phyloP scores from a whole-genome alignment of 2,797 vertebrate species.

The Molossus molossus region DNA sequence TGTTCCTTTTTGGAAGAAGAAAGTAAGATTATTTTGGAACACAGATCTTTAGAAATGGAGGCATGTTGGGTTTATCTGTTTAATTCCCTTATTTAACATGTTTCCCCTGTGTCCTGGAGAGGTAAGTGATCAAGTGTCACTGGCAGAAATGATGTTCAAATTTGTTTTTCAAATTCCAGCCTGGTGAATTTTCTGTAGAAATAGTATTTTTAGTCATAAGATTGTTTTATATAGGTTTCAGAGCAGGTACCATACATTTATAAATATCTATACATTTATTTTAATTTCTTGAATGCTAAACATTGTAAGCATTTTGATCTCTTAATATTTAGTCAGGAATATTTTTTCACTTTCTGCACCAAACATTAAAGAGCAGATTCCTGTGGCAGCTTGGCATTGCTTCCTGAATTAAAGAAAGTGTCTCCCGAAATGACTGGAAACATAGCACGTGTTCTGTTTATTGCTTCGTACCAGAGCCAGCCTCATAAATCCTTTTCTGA shows the following conservation, averaged over 20 bases:
- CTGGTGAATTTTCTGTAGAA: slow-evolving; percentile 1
- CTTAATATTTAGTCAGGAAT: neutral
- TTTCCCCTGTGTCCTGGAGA: neutral
- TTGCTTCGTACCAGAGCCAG: slow-evolving; percentile 27
- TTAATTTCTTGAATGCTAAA: slow-evolving; percentile 30
- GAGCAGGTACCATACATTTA: neutral
- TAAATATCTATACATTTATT: neutral
- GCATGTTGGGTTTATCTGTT: slow-evolving; percentile 19
- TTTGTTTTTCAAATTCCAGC: neutral
- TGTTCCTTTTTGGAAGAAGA: slow-evolving; percentile 3
- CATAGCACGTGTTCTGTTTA: slow-evolving; percentile 21
- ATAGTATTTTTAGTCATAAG: neutral
- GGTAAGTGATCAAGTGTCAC: neutral
- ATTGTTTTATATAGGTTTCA: slow-evolving; percentile 43
- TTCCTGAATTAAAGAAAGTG: slow-evolving; percentile 33
- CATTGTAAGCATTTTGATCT: neutral
- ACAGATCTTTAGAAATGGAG: neutral
- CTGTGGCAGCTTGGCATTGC: slow-evolving; percentile 58
- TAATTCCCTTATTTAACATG: neutral
- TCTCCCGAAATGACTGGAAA: slow-evolving; percentile 46
- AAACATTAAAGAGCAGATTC: slow-evolving; percentile 33
- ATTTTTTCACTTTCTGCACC: slow-evolving; percentile 55
- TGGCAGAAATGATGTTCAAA: neutral
- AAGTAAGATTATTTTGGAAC: neutral
- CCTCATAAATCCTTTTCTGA: slow-evolving; percentile 64